Evolutionary conservation across 2,113 vertebrate genomes (phyloP).

Genomic region (Lepidothrix coronata): DNA sequence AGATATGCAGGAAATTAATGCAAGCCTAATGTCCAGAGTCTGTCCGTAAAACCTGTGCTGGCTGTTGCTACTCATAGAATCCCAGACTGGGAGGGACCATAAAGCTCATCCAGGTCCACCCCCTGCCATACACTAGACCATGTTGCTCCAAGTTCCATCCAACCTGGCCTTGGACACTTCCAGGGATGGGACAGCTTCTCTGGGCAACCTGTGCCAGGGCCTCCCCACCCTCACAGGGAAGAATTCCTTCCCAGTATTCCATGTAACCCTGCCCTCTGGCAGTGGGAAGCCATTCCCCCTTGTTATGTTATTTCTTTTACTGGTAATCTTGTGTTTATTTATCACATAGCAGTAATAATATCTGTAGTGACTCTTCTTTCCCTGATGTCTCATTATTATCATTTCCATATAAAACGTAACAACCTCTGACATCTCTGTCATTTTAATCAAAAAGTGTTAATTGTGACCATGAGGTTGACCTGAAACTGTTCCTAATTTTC

Average conservation of each 20-base stretch:
- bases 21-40: neutral
- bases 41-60: neutral
- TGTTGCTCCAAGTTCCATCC: neutral
- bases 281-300: rapidly evolving
- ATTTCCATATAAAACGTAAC: rapidly evolving
- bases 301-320: neutral
- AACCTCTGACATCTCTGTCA: neutral
- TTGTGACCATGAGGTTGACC: rapidly evolving
- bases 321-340: neutral
- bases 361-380: neutral
- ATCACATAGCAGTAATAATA: rapidly evolving
- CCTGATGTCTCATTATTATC: rapidly evolving
- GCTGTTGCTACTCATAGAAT: neutral
- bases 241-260: neutral
- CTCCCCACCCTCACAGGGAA: neutral
- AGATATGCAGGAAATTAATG: neutral
- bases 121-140: neutral
- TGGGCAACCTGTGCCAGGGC: neutral
- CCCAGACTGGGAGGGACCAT: neutral
- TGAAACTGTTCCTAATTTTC: neutral
- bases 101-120: neutral
- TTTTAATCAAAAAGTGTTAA: neutral
- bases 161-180: neutral
- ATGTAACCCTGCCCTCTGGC: neutral
- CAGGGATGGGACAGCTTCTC: neutral